phyloP scores from a whole-genome alignment of 2,888 invertebrate species.

The Clepsis dumicolana region DNA sequence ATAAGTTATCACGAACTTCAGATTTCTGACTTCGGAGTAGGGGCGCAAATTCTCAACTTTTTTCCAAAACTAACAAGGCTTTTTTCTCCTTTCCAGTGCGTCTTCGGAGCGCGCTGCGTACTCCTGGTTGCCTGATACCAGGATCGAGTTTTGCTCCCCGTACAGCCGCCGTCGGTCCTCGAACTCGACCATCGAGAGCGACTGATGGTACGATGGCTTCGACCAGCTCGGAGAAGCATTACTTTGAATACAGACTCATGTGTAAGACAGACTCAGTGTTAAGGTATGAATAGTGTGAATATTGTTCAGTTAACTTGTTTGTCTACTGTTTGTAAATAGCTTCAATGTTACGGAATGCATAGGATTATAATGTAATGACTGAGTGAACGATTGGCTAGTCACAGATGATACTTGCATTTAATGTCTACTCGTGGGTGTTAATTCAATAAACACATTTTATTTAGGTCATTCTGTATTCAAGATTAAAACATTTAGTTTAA shows the following conservation, averaged over 20 bases:
- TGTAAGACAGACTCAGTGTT: neutral
- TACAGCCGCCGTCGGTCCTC: constrained; percentile 78
- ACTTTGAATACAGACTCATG: constrained; percentile 58
- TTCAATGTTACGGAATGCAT: neutral
- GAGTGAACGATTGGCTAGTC: neutral
- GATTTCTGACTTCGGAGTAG: too few species aligned
- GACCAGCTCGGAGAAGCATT: constrained; percentile 79
- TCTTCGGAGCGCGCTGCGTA: constrained; percentile 85
- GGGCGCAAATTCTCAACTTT: too few species aligned
- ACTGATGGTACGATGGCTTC: constrained; percentile 79
- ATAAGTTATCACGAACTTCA: too few species aligned
- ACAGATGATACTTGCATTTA: neutral
- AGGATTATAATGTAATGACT: neutral
- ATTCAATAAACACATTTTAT: neutral
- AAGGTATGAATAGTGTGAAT: constrained; percentile 6
- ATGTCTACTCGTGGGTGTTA: too few species aligned
- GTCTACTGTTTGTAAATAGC: constrained; percentile 4
- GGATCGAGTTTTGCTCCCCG: constrained; percentile 78
- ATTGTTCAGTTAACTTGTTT: constrained; percentile 1
- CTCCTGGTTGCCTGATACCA: constrained; percentile 83
- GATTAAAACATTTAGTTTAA: neutral
- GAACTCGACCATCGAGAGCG: constrained; percentile 82
- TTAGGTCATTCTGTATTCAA: neutral
- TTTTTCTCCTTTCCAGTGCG: constrained; percentile 72
- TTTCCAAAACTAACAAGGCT: constrained; percentile 38